Base-by-base conservation (phyloP, 2,113 vertebrate species). In the Petrocephalus microphthalmus region DNA sequence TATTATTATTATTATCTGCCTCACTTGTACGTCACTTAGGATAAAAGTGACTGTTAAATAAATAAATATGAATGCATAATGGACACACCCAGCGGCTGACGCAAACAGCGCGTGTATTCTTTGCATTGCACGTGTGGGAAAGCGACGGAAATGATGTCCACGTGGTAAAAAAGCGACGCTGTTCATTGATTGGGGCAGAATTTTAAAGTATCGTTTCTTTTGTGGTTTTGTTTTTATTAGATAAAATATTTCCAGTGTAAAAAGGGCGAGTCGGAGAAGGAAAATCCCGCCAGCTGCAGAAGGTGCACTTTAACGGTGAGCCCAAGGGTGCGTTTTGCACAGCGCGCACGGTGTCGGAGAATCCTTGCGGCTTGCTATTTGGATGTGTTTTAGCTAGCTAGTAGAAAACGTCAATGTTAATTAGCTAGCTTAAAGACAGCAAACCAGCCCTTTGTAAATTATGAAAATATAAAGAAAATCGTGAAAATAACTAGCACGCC, bases 181-280 rank as follows among this genome's bases (percentile, higher is more conserved):
- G 56, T 94, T 93, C 93, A 95, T 95, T 95, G 91, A 95, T 94
- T 95, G 93, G 91, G 93, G 90, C 90, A 90, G 89, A 33, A 92
- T 89, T 90, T 89, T 74, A 86, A 91, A 81, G 92, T 92, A 90
- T 92, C 92, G 87, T 90, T 90, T 91, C 89, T 93, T 67, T 93
- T 91, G 91, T 90, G 86, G 92, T 88, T 82, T n/a, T 52, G 19
- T 84, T 64, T 0, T 37, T 60, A 19, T 10, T 33, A 45, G 25
- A 85, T 74, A 22, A 87, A 86, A 64, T 33, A 67, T 87, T 51
- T 37, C 45, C 84, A 88, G 88, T 83, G 11, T 87, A 19, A 57
- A 84, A 84, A 89, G 67, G 8, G 37, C 53, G 83, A 37, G 74
- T 42, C 54, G 51, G 78, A 56, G 74, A 42, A n/a, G 54, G 45